These are phyloP conservation scores for Helarctos malayanus DNA, from an alignment of 2,797 vertebrate genomes.

Conservation along the genomic window DNA sequence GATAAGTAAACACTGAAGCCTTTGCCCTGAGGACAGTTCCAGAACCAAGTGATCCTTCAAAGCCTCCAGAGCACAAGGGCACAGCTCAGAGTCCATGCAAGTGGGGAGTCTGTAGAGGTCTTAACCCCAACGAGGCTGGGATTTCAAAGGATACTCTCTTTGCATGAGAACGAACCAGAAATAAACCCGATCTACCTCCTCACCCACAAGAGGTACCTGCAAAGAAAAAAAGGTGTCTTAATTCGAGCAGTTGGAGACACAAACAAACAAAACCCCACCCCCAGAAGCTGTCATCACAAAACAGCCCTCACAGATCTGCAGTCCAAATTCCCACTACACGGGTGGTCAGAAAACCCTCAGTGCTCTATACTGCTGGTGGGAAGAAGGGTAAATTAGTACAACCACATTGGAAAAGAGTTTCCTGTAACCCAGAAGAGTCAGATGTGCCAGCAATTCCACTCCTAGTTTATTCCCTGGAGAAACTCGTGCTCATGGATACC, in stretches of 20 bases:
- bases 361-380: neutral
- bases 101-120: neutral
- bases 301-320: neutral
- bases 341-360: neutral
- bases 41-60: slow-evolving; percentile 52
- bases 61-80: neutral
- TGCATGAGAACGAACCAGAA: neutral
- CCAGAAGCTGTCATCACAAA: neutral
- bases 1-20: neutral
- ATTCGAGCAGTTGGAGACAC: neutral
- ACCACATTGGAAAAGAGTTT: neutral
- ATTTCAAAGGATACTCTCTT: neutral
- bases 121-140: neutral
- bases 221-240: slow-evolving; percentile 20
- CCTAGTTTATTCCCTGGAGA: neutral
- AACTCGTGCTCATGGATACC: neutral
- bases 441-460: neutral
- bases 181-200: neutral
- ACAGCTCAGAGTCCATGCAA: neutral
- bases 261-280: neutral
- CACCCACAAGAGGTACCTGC: neutral
- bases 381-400: neutral
- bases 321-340: neutral
- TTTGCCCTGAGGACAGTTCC: slow-evolving; percentile 9
- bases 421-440: neutral